These are phyloP conservation scores for Sesamia nonagrioides DNA, from an alignment of 1,140 invertebrate species.

Conservation along the genomic window DNA sequence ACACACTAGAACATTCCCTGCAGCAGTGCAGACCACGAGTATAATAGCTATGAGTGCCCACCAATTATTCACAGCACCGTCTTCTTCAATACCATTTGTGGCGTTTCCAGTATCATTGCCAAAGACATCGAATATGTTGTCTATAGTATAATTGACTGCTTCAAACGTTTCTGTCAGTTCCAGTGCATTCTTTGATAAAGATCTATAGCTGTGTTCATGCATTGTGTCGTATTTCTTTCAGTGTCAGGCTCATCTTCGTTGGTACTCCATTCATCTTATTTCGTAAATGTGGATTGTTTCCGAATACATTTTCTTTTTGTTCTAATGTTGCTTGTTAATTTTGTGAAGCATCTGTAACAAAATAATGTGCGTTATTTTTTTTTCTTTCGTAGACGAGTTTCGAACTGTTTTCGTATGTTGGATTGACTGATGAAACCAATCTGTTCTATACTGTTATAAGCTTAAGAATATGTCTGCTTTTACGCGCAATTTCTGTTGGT, in stretches of 20 bases:
- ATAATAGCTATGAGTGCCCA: conserved; percentile 93
- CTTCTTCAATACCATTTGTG: conserved; percentile 51
- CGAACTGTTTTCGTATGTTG: too few relatives aligned
- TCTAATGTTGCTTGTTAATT: conserved; percentile 52
- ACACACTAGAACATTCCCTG: conserved; percentile 98
- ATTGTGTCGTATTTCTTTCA: conserved; percentile 67
- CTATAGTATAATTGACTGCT: conserved; percentile 58
- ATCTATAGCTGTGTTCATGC: conserved; percentile 66
- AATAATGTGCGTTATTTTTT: conserved; percentile 25
- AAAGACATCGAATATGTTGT: conserved; percentile 28
- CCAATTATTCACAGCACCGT: conserved; percentile 72
- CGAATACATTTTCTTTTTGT: conserved; percentile 67
- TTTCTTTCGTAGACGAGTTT: too few relatives aligned
- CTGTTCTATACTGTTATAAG: too few relatives aligned
- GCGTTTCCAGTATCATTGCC: conserved; percentile 52
- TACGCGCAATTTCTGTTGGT: too few relatives aligned
- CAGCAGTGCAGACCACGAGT: conserved; percentile 95
- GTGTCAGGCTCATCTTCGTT: conserved; percentile 71
- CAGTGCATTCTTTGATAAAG: conserved; percentile 56
- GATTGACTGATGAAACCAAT: too few relatives aligned
- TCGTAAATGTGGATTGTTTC: conserved; percentile 77
- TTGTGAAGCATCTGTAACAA: conserved; percentile 69
- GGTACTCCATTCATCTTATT: conserved; percentile 77
- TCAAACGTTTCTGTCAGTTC: conserved; percentile 22
- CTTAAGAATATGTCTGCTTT: too few relatives aligned